Evolutionary conservation across 2,797 vertebrate genomes (phyloP), one percentile per base, ranked within the genome.

Genomic region (Chromis chromis): DNA sequence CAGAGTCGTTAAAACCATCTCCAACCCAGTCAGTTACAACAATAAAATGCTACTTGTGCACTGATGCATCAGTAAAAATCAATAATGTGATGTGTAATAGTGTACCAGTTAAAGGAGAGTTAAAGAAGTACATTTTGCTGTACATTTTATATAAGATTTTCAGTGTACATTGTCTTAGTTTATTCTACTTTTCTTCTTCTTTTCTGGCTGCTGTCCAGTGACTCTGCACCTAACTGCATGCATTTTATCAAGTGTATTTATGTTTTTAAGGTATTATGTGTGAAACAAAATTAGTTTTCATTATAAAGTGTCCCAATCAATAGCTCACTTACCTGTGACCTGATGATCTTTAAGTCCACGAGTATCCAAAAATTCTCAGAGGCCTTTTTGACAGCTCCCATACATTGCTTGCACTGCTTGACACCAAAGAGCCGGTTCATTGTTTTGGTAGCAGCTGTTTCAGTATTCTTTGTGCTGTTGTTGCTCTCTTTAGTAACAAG

Each of bases 401-500:
- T 72, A 74, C 53, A 17, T 71, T 27, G 76, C 65, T 58, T 25
- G 56, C 4, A 64, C 59, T 11, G 28, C 53, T 84, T 75, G 74
- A 48, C 76, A 76, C 42, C 74, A 66, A 65, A 53, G 50, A 68
- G 69, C 33, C 79, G 36, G 78, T 83, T 87, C 80, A 87, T 86
- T 87, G 86, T 86, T 83, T 86, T 82, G 81, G 85, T 74, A 74
- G 84, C 74, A 39, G 67, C 81, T 80, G 62, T 70, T 85, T 86
- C 48, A n/a, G 61, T 83, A 80, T 91, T 89, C 76, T 64, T 60
- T 50, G 62, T 52, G 70, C 68, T 70, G 73, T 57, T 65, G 63
- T 59, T 49, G 64, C 53, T 74, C 69, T 74, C 78, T 79, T 72
- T 61, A 83, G 80, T 76, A 82, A 74, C 68, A 79, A 77, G 70